A percentile compares a stretch with the other conserved stretches of the same genome.
phyloP scores from a whole-genome alignment of 1,140 invertebrate species.

The Drosophila lini region DNA sequence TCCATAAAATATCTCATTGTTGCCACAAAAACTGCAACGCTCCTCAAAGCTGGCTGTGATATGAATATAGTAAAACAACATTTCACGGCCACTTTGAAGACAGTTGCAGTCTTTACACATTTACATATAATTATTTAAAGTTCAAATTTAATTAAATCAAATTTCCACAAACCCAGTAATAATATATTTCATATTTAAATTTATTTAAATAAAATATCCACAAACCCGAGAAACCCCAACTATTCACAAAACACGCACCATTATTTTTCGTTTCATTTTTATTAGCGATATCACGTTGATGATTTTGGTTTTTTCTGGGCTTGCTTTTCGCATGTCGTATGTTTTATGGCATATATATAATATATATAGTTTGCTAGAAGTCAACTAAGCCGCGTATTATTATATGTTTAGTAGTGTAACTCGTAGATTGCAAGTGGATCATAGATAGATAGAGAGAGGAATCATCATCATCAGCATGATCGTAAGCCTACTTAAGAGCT shows the following conservation, averaged over 20 bases:
- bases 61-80: slow-evolving; percentile 86
- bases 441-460: slow-evolving; percentile 43
- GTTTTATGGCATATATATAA: slow-evolving; percentile 52
- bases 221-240: background rate
- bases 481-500: slow-evolving; percentile 50
- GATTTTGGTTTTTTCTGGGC: slow-evolving; percentile 56
- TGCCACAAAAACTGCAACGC: slow-evolving; percentile 81
- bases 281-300: slow-evolving; percentile 81
- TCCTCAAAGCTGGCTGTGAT: slow-evolving; percentile 95
- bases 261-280: slow-evolving; percentile 62
- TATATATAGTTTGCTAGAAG: slow-evolving; percentile 54
- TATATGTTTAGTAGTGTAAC: slow-evolving; percentile 52
- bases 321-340: slow-evolving; percentile 42
- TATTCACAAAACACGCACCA: slow-evolving; percentile 21
- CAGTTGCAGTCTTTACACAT: slow-evolving; percentile 39
- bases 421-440: slow-evolving; percentile 45
- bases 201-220: too few species aligned
- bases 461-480: slow-evolving; percentile 22
- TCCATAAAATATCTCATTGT: background rate
- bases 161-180: accelerated
- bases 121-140: too few species aligned
- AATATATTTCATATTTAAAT: background rate
- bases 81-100: slow-evolving; percentile 69
- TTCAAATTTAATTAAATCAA: background rate
- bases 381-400: slow-evolving; percentile 68